Base-by-base conservation (phyloP, 2,797 vertebrate genomes). In the Acomys russatus region DNA sequence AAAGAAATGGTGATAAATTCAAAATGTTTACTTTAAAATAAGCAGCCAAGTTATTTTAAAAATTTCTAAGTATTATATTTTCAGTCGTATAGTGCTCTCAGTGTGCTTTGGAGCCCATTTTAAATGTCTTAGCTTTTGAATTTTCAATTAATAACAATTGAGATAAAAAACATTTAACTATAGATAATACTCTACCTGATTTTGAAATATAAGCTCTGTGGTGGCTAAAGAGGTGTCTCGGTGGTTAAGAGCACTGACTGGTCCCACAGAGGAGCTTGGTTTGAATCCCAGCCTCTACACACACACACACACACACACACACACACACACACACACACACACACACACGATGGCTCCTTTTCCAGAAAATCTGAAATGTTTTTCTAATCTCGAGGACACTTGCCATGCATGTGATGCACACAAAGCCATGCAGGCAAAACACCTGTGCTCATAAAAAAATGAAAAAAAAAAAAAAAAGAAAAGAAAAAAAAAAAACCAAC, bases 191-290 rank as follows among this genome's bases (percentile, higher is more conserved):
- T 92, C 23, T 83, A 59, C 33, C 18, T 76, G 25, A 28, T 71
- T 93, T 95, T 91, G n/a, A 78, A 91, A 70, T 78, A n/a, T 77
- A 89, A 74, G 22, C 66, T 74, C 17, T 18, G 4, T 38, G 33
- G 22, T 23, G 51, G 22, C 23, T 87, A 56, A 3, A 38, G 9
- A 73, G 30, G 49, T 86, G 33, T 3, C 64, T 70, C 51, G 51
- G 64, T 73, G 33, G 51, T 56, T 87, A 71, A 56, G 68, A 85
- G 11, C 64, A 70, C 6, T 23, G 44, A 54, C 30, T n/a, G 30
- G 0, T 70, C 64, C 14, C n/a, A 12, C 6, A 54, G 83, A 86
- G 64, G 20, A n/a, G 6, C 64, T 85, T n/a, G 66, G 44, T n/a
- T 54, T 70, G 49, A 35, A 15, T 70, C 11, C 64, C 11, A n/a